phyloP scores from a whole-genome alignment of 2,113 vertebrate genomes.

The Tupaia tana region DNA sequence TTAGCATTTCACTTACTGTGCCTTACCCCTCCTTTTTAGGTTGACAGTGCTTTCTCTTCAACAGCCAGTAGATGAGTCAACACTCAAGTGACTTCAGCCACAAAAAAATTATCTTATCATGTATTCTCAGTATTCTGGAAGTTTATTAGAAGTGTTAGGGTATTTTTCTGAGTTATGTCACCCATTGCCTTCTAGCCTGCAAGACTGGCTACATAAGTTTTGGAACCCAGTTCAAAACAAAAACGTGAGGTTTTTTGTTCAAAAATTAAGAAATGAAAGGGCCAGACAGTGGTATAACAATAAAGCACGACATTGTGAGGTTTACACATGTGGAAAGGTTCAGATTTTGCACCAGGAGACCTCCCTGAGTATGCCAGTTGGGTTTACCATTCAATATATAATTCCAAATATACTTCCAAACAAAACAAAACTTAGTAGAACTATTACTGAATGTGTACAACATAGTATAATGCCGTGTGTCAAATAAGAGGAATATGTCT shows the following conservation, averaged over 20 bases:
- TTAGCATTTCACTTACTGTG: no score
- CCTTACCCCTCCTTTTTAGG: no score
- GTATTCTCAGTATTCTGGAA: background rate
- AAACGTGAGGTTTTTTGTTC: background rate
- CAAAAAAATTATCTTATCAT: background rate
- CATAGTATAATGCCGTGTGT: no score
- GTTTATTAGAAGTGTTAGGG: background rate
- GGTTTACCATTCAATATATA: no score
- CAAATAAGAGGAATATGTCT: no score
- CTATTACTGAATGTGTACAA: no score
- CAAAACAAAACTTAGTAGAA: no score
- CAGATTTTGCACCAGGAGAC: no score
- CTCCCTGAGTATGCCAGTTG: no score
- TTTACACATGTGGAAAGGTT: no score
- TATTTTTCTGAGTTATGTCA: slow-evolving; percentile 1
- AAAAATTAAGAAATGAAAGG: background rate
- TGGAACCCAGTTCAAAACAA: background rate
- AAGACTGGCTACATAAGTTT: background rate
- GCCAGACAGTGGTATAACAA: background rate
- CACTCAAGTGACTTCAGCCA: background rate
- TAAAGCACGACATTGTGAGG: no score
- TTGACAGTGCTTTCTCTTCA: background rate
- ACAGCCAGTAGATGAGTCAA: background rate
- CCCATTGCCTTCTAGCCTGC: background rate
- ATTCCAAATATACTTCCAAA: no score